Conservation (phyloP, 1,140 invertebrate species). For the Drosophila novamexicana region DNA sequence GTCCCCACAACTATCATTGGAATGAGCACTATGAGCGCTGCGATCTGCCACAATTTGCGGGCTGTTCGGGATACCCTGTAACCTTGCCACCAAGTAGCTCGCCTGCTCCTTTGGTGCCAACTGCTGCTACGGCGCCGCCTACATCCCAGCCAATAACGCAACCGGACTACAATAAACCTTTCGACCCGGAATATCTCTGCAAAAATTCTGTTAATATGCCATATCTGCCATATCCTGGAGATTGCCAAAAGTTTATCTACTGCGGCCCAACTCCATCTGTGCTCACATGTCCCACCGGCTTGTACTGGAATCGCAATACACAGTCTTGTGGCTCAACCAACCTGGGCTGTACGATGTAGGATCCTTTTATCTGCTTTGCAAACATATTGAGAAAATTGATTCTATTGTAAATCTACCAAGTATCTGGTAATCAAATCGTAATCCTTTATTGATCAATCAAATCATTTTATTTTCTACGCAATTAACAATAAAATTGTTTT, state of each 20-base stretch:
- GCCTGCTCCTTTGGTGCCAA: constrained; percentile 17
- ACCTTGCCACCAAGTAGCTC: not conserved
- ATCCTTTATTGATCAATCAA: not conserved
- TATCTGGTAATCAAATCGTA: not conserved
- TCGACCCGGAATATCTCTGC: constrained; percentile 38
- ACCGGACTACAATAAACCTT: not conserved
- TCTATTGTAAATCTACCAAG: too few species aligned
- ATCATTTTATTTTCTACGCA: not conserved
- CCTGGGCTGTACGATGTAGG: constrained; percentile 14
- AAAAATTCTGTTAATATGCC: not conserved
- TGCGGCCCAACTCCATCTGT: constrained; percentile 54
- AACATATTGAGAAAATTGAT: too few species aligned
- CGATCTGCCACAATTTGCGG: constrained; percentile 23
- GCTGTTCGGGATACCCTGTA: not conserved
- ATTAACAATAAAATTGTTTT: too few species aligned
- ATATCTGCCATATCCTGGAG: constrained; percentile 61
- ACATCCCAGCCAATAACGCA: not conserved
- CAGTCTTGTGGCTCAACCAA: constrained; percentile 27
- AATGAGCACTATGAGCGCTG: constrained; percentile 29
- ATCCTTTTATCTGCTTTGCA: not conserved
- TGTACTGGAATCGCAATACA: constrained; percentile 47
- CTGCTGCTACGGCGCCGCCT: constrained; percentile 47
- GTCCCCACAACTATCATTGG: constrained; percentile 40
- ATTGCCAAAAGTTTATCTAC: constrained; percentile 71
- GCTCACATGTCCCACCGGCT: constrained; percentile 40